Conservation (phyloP, 2,797 vertebrate genomes). For the Microtus obscurus region DNA sequence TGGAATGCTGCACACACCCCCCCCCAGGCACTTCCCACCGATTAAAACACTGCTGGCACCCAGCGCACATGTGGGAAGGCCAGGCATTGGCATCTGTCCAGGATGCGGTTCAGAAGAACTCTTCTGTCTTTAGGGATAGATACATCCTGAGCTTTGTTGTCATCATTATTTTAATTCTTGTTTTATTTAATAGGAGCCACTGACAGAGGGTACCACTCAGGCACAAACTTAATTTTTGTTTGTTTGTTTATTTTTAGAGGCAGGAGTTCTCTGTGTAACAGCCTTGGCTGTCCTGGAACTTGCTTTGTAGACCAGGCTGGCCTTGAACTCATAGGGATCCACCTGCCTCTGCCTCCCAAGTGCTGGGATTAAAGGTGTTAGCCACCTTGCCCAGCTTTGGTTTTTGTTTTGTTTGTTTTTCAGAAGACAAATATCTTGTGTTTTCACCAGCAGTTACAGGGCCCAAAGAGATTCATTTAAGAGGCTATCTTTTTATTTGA, state of each 20-base stretch:
- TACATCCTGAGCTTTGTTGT: not conserved
- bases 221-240: not conserved
- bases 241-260: not conserved
- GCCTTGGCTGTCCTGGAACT: not conserved
- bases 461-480: not conserved
- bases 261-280: not conserved
- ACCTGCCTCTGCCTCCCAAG: not conserved
- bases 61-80: not conserved
- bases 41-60: not conserved
- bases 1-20: not conserved
- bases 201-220: not conserved
- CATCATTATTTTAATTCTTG: not conserved
- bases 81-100: not conserved
- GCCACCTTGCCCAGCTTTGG: not conserved
- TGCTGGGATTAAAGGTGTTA: not conserved
- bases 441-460: not conserved
- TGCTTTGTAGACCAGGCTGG: not conserved
- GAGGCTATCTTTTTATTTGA: constrained; percentile 34
- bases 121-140: not conserved
- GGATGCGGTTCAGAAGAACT: not conserved
- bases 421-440: not conserved
- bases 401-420: not conserved
- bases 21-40: not conserved
- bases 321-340: not conserved
- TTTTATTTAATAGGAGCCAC: not conserved